phyloP scores from a whole-genome alignment of 2,888 invertebrate genomes.

The Cetonia aurata region DNA sequence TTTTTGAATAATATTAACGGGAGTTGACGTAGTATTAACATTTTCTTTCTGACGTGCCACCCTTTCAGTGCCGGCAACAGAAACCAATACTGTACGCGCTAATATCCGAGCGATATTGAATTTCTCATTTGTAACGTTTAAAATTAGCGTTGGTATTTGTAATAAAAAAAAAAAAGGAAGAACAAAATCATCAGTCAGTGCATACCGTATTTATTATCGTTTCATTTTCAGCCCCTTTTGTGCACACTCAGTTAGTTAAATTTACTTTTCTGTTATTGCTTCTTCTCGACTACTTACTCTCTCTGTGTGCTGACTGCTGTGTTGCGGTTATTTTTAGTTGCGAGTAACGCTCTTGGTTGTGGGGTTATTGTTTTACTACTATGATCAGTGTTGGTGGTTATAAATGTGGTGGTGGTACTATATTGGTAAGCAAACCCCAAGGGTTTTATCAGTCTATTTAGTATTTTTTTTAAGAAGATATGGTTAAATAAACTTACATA shows the following conservation, averaged over 20 bases:
- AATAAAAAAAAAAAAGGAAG: too few relatives aligned
- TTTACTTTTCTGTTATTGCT: slow-evolving; percentile 38
- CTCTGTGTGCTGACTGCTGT: too few relatives aligned
- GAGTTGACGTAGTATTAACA: slow-evolving; percentile 7
- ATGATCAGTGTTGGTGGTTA: slow-evolving; percentile 21
- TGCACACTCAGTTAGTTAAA: slow-evolving; percentile 23
- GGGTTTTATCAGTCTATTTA: too few relatives aligned
- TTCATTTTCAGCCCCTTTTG: slow-evolving; percentile 16
- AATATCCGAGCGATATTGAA: slow-evolving; percentile 7
- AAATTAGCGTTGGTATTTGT: background rate
- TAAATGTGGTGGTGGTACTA: slow-evolving; percentile 62
- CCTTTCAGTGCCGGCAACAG: slow-evolving; percentile 4
- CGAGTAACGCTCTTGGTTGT: slow-evolving; percentile 27
- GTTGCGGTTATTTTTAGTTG: slow-evolving; percentile 49
- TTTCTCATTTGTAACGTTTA: background rate
- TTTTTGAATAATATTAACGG: slow-evolving; percentile 31
- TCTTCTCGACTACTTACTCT: slow-evolving; percentile 46
- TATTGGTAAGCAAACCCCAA: slow-evolving; percentile 56
- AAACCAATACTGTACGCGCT: background rate
- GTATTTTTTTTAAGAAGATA: too few relatives aligned
- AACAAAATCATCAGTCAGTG: background rate
- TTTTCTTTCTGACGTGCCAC: slow-evolving; percentile 9
- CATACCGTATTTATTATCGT: slow-evolving; percentile 1
- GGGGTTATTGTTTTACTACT: slow-evolving; percentile 32
- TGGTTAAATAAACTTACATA: too few relatives aligned